A percentile compares a stretch with the other conserved stretches of the same genome.
Evolutionary conservation across 2,888 invertebrate genomes (phyloP).

Genomic region (Cheiracanthium punctorium): DNA sequence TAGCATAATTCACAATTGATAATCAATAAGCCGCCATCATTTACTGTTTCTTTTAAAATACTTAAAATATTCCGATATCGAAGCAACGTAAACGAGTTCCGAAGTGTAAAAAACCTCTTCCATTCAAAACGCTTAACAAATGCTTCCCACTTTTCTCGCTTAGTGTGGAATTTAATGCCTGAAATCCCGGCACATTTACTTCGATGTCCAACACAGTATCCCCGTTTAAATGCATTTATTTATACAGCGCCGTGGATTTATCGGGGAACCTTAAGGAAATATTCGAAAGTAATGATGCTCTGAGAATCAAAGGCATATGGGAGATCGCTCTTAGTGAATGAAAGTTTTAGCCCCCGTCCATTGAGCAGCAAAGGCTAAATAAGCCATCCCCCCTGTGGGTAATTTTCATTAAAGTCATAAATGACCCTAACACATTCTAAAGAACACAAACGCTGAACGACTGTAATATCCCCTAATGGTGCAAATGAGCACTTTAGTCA

Average conservation of each 20-base stretch:
- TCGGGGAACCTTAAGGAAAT: not conserved
- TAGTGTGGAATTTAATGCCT: no score
- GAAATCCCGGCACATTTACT: no score
- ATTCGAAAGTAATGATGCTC: not conserved
- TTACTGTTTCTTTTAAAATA: no score
- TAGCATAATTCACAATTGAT: no score
- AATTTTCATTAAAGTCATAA: constrained; percentile 51
- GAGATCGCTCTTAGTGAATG: not conserved
- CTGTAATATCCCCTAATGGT: constrained; percentile 49
- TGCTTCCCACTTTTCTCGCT: no score
- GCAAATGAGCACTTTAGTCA: constrained; percentile 46
- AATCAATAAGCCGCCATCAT: no score
- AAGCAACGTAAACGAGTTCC: no score
- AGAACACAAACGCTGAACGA: constrained; percentile 37
- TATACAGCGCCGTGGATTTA: not conserved
- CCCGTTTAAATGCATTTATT: no score
- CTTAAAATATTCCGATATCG: no score
- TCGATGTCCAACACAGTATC: no score
- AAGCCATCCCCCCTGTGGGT: constrained; percentile 25
- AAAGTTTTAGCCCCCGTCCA: not conserved
- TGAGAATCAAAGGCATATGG: not conserved
- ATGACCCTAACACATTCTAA: constrained; percentile 34
- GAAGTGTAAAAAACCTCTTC: no score
- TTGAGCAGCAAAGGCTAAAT: constrained; percentile 20
- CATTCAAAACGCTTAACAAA: no score